phyloP scores from a whole-genome alignment of 2,797 vertebrate species.

The Myotis vivesi region DNA sequence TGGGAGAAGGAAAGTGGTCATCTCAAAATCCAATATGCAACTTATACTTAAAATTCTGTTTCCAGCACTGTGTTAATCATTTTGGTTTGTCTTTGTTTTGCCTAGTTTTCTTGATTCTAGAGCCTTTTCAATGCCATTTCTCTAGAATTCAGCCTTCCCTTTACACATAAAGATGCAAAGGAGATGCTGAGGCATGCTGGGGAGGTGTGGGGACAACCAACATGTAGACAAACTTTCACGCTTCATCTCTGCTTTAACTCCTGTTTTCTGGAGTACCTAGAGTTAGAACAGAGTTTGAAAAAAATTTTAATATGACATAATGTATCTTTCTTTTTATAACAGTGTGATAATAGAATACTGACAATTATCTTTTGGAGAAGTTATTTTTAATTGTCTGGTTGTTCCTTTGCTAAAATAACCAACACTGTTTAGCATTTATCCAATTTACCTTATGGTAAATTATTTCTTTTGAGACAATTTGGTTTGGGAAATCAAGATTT shows the following conservation, averaged over 20 bases:
- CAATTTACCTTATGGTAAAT: not conserved
- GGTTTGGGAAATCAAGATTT: not conserved
- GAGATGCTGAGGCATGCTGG: not conserved
- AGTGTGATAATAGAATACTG: not conserved
- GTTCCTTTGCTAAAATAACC: not conserved
- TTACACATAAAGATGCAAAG: not conserved
- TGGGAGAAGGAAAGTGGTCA: not conserved
- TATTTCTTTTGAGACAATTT: not conserved
- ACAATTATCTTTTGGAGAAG: not conserved
- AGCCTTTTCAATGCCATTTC: not conserved
- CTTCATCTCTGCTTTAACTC: not conserved
- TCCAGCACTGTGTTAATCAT: not conserved
- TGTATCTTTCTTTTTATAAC: not conserved
- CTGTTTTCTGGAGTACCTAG: not conserved
- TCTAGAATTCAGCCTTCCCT: not conserved
- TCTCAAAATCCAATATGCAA: not conserved
- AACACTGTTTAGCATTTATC: not conserved
- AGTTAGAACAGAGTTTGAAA: not conserved
- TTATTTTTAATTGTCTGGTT: not conserved
- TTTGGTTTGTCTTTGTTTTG: not conserved
- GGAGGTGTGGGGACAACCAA: not conserved
- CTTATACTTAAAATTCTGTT: not conserved
- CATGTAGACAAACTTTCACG: not conserved
- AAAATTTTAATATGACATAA: not conserved
- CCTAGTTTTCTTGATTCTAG: not conserved